Evolutionary conservation across 2,888 invertebrate genomes (phyloP).

Genomic region (Nymphalis urticae): DNA sequence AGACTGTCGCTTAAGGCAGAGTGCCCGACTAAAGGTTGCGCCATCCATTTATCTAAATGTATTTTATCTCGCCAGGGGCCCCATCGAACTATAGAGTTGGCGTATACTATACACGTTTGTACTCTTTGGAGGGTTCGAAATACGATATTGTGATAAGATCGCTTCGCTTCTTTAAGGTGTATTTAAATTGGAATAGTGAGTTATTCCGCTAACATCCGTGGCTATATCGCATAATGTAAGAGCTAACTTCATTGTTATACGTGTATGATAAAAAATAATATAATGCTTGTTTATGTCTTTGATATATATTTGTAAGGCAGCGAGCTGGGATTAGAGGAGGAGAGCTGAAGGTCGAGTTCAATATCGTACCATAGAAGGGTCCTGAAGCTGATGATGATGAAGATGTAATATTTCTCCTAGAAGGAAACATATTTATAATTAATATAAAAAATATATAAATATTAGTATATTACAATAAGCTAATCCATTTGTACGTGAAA

Average conservation of each 20-base stretch:
- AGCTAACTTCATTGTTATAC: not conserved
- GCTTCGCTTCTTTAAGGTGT: constrained; percentile 29
- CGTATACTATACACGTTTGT: constrained; percentile 39
- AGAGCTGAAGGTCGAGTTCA: too few species aligned
- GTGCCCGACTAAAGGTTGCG: constrained; percentile 72
- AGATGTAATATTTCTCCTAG: too few species aligned
- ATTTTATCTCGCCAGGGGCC: constrained; percentile 74
- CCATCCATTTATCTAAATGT: constrained; percentile 79
- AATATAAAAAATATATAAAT: too few species aligned
- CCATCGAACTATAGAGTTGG: constrained; percentile 55
- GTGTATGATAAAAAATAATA: too few species aligned
- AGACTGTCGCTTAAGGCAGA: constrained; percentile 79
- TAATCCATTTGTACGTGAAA: too few species aligned
- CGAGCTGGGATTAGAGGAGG: too few species aligned
- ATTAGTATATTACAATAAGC: too few species aligned
- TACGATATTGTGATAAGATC: constrained; percentile 38
- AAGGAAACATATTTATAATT: too few species aligned
- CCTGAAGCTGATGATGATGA: too few species aligned
- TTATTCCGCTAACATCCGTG: constrained; percentile 11
- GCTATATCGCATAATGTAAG: not conserved
- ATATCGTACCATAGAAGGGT: too few species aligned
- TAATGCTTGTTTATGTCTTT: too few species aligned
- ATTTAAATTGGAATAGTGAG: constrained; percentile 26
- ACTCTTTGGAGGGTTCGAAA: constrained; percentile 38
- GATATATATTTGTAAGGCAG: too few species aligned